A percentile compares a stretch with the other conserved stretches of the same genome.
Evolutionary conservation across 2,888 invertebrate genomes (phyloP).

Genomic region (Drosophila histrio): DNA sequence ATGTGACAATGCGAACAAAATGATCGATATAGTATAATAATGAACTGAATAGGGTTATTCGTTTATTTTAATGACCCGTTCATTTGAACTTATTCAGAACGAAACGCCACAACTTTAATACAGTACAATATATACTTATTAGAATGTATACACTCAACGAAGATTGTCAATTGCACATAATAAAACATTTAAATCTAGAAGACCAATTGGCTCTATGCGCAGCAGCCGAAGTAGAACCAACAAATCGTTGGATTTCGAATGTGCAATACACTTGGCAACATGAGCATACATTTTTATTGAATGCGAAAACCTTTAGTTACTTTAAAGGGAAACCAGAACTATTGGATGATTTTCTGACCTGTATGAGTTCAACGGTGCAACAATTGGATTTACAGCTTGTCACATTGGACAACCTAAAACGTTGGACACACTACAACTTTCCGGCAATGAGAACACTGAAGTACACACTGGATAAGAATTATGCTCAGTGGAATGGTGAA

Average conservation of each 20-base stretch:
- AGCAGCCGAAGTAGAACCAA: conserved; percentile 2
- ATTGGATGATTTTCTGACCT: conserved; percentile 2
- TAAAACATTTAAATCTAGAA: conserved; percentile 4
- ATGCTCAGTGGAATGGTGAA: background rate
- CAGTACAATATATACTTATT: too few relatives aligned
- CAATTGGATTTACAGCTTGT: background rate
- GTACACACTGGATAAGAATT: background rate
- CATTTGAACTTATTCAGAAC: too few relatives aligned
- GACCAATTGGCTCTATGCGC: conserved; percentile 33
- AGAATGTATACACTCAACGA: conserved; percentile 24
- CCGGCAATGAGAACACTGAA: background rate
- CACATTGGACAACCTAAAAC: background rate
- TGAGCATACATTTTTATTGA: background rate
- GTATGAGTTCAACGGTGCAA: conserved; percentile 14
- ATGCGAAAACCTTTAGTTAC: background rate
- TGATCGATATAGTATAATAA: too few relatives aligned
- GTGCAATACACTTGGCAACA: conserved; percentile 21
- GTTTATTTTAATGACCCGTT: too few relatives aligned
- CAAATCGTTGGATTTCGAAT: conserved; percentile 3
- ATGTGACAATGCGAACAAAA: too few relatives aligned
- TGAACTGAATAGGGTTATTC: too few relatives aligned
- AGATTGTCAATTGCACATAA: conserved; percentile 23
- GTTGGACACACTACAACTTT: conserved; percentile 13
- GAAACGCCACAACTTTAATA: too few relatives aligned
- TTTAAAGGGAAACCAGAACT: background rate